Conservation (phyloP, 2,797 vertebrate species). For the Anisognathus igniventris region DNA sequence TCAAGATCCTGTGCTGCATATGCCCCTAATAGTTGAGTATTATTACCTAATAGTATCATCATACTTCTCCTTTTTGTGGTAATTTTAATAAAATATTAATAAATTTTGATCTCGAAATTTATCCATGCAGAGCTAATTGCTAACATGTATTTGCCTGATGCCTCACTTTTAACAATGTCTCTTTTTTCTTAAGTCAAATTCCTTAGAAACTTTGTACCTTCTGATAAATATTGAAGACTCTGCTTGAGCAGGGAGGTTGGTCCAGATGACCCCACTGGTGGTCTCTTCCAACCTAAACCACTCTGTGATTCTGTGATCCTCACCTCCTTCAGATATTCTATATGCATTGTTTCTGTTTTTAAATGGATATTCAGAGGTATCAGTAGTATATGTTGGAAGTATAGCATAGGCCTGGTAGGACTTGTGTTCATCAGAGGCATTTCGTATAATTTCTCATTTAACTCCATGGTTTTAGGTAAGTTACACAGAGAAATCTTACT, state of each 20-base stretch:
- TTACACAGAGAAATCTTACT: neutral
- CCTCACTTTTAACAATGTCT: neutral
- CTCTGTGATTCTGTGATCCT: neutral
- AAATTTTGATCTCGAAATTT: neutral
- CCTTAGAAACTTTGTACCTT: neutral
- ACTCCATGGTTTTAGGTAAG: neutral
- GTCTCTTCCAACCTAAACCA: neutral
- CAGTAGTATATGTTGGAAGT: neutral
- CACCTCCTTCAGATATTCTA: neutral
- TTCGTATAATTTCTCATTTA: neutral
- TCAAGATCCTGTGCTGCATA: neutral
- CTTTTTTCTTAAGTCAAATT: neutral
- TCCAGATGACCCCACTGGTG: neutral
- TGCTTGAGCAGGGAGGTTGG: neutral
- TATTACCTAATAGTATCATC: neutral
- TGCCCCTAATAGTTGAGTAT: neutral
- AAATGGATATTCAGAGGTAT: neutral
- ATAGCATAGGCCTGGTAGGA: neutral
- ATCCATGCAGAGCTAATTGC: neutral
- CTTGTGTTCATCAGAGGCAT: neutral
- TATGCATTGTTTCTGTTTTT: neutral
- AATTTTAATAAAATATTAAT: neutral
- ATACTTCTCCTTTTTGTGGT: neutral
- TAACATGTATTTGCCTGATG: neutral
- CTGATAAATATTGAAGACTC: neutral